phyloP scores from a whole-genome alignment of 2,113 vertebrate genomes.

The Capreolus pygargus region DNA sequence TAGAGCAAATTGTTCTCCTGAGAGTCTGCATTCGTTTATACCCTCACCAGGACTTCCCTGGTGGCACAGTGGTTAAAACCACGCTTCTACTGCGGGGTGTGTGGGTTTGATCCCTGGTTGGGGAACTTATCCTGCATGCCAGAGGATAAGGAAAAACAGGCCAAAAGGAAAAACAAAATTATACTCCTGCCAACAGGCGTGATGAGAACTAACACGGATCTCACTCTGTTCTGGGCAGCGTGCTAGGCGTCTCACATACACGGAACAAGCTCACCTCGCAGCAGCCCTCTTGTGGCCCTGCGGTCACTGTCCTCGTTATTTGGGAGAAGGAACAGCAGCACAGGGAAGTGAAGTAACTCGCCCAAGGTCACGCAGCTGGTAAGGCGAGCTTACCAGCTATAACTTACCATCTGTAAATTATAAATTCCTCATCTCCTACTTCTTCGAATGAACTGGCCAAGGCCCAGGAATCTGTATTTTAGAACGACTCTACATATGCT shows the following conservation, averaged over 20 bases:
- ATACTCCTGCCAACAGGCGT: background rate
- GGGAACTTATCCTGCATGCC: background rate
- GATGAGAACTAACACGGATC: too few species aligned
- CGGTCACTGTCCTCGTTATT: background rate
- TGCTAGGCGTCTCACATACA: fast-evolving
- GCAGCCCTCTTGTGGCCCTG: fast-evolving
- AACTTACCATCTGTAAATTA: background rate
- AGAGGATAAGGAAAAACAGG: too few species aligned
- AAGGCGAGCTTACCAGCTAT: background rate
- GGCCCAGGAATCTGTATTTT: background rate
- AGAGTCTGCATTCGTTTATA: background rate
- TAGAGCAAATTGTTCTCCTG: background rate
- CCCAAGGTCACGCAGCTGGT: background rate
- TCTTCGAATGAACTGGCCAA: background rate
- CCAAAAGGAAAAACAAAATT: background rate
- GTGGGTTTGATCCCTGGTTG: background rate
- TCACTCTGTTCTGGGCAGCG: background rate
- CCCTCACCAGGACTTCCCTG: background rate
- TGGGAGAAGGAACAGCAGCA: background rate
- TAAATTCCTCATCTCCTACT: background rate
- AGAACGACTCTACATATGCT: background rate
- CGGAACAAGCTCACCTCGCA: background rate
- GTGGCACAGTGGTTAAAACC: background rate
- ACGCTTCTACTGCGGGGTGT: background rate
- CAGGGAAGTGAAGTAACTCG: background rate